A percentile compares a stretch with the other conserved stretches of the same genome.
Evolutionary conservation across 2,113 vertebrate species (phyloP).

Genomic region (Tyrannus savana): DNA sequence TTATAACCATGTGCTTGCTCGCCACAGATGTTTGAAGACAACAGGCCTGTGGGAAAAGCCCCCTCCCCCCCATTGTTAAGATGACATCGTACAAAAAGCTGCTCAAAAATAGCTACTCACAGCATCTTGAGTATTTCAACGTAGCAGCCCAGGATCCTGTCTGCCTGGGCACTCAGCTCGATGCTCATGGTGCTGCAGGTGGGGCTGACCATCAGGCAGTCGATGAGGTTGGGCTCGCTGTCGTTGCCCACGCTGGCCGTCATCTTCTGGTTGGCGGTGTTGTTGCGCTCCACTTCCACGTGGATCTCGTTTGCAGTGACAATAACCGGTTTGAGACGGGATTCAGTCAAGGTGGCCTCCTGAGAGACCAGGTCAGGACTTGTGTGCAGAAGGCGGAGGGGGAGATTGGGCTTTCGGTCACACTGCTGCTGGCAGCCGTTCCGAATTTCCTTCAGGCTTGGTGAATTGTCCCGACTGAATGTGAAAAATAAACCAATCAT

Average conservation of each 20-base stretch:
- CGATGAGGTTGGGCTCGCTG: conserved; percentile 97
- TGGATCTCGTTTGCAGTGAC: conserved; percentile 96
- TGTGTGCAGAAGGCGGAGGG: conserved; percentile 90
- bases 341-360: conserved; percentile 79
- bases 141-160: conserved; percentile 94
- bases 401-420: conserved; percentile 94
- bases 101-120: conserved; percentile 78
- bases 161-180: conserved; percentile 93
- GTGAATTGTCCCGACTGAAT: conserved; percentile 93
- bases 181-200: conserved; percentile 94
- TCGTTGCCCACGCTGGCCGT: conserved; percentile 84
- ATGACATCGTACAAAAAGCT: neutral
- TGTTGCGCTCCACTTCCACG: conserved; percentile 95
- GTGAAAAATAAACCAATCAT: neutral
- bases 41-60: neutral
- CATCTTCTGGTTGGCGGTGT: conserved; percentile 88
- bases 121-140: conserved; percentile 98
- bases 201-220: conserved; percentile 97
- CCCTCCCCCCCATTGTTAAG: neutral
- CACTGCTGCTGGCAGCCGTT: conserved; percentile 97
- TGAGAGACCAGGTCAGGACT: conserved; percentile 83
- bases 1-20: conserved; percentile 4
- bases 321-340: conserved; percentile 83
- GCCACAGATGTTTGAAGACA: conserved; percentile 10
- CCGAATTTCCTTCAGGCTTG: conserved; percentile 97